These are phyloP conservation scores for Drosophila ezoana DNA, from an alignment of 2,888 invertebrate species.

Conservation along the genomic window DNA sequence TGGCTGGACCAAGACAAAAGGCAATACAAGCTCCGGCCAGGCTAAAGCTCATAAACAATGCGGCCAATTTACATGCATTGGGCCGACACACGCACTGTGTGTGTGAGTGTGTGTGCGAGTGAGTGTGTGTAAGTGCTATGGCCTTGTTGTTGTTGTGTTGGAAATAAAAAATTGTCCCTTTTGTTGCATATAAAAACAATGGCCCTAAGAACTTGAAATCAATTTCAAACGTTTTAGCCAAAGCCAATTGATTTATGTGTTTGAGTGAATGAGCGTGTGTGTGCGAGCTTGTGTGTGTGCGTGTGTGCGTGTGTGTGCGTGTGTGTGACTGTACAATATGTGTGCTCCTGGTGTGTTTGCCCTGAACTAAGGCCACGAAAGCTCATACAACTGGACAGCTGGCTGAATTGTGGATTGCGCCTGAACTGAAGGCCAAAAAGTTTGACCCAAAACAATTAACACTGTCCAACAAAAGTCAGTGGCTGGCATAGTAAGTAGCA, in stretches of 20 bases:
- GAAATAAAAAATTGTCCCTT: slow-evolving; percentile 77
- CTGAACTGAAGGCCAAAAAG: slow-evolving; percentile 6
- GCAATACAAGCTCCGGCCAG: slow-evolving; percentile 34
- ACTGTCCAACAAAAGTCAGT: slow-evolving; percentile 62
- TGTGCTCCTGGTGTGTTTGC: slow-evolving; percentile 50
- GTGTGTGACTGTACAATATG: slow-evolving; percentile 8
- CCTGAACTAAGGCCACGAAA: slow-evolving; percentile 37
- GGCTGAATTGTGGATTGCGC: slow-evolving; percentile 33
- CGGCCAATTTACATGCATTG: slow-evolving; percentile 75
- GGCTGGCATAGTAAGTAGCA: slow-evolving; percentile 19
- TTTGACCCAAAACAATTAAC: slow-evolving; percentile 64
- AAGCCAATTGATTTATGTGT: slow-evolving; percentile 75
- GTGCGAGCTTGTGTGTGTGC: slow-evolving; percentile 44
- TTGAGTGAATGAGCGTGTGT: slow-evolving; percentile 3
- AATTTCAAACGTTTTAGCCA: slow-evolving; percentile 77
- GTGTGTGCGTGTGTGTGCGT: slow-evolving; percentile 2
- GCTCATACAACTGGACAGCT: slow-evolving; percentile 49
- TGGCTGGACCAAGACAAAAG: slow-evolving; percentile 49
- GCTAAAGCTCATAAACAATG: slow-evolving; percentile 68
- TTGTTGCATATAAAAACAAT: slow-evolving; percentile 79
- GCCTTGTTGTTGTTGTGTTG: slow-evolving; percentile 44
- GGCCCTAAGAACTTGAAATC: slow-evolving; percentile 76
- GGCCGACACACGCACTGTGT: slow-evolving; percentile 37
- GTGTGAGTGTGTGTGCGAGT: slow-evolving; percentile 13
- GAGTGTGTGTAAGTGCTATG: slow-evolving; percentile 34